Evolutionary conservation across 2,888 invertebrate genomes (phyloP).

Genomic region (Cremastinae sp.): DNA sequence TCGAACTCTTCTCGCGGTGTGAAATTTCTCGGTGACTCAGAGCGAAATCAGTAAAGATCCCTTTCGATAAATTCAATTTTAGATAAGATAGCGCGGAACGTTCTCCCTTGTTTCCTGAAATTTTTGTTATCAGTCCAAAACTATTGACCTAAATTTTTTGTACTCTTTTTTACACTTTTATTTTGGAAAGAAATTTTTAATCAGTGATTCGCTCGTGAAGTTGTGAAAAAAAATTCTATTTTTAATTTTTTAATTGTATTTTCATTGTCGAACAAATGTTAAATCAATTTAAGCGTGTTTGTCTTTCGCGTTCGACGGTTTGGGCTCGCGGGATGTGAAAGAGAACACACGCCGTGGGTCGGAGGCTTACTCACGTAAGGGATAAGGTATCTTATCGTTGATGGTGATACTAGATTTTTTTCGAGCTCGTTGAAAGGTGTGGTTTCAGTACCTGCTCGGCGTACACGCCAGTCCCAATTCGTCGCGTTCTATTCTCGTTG

Average conservation of each 20-base stretch:
- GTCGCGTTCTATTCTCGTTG: slow-evolving; percentile 25
- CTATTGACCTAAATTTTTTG: background rate
- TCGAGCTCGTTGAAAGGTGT: slow-evolving; percentile 73
- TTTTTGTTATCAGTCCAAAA: slow-evolving; percentile 5
- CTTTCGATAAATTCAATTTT: slow-evolving; percentile 61
- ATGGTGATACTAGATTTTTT: slow-evolving; percentile 75
- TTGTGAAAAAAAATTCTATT: background rate
- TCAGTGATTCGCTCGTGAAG: background rate
- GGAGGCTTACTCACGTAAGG: slow-evolving; percentile 70
- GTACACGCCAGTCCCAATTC: slow-evolving; percentile 45
- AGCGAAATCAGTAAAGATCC: slow-evolving; percentile 34
- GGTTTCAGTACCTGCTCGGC: slow-evolving; percentile 66
- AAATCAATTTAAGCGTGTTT: too few species aligned
- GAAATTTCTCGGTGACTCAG: slow-evolving; percentile 36
- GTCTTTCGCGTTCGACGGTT: background rate
- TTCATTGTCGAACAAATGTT: too few species aligned
- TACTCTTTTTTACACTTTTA: too few species aligned
- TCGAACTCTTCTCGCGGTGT: background rate
- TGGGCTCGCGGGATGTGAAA: background rate
- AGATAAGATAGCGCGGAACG: slow-evolving; percentile 69
- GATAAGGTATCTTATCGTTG: slow-evolving; percentile 76
- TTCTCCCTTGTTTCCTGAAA: slow-evolving; percentile 27
- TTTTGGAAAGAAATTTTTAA: background rate
- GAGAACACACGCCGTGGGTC: slow-evolving; percentile 43
- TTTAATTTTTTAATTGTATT: too few species aligned